These are phyloP conservation scores for Tortrix viridana DNA, from an alignment of 2,888 invertebrate genomes.

Conservation along the genomic window DNA sequence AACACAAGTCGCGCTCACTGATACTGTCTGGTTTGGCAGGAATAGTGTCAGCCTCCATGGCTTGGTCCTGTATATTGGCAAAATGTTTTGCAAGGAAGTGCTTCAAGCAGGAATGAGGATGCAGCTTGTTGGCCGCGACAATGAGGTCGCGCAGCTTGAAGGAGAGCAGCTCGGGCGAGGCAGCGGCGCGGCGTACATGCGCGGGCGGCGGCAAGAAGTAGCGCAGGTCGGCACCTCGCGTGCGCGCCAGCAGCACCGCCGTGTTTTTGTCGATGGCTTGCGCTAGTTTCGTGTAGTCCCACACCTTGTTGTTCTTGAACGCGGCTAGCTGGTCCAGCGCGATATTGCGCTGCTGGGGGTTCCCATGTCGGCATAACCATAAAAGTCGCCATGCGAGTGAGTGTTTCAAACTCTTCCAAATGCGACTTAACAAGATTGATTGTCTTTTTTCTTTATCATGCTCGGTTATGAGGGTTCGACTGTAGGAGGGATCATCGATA, in stretches of 20 bases:
- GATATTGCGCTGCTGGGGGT: conserved; percentile 84
- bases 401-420: conserved; percentile 86
- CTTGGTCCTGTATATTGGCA: conserved; percentile 70
- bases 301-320: conserved; percentile 86
- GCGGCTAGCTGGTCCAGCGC: conserved; percentile 87
- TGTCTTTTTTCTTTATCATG: conserved; percentile 56
- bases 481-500: conserved; percentile 74
- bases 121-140: conserved; percentile 53
- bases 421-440: conserved; percentile 62
- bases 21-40: conserved; percentile 72
- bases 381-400: conserved; percentile 87
- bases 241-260: conserved; percentile 90
- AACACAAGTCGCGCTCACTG: conserved; percentile 69
- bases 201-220: conserved; percentile 90
- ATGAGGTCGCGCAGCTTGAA: conserved; percentile 68
- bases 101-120: conserved; percentile 69
- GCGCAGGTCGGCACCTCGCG: conserved; percentile 86
- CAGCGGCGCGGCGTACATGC: conserved; percentile 70
- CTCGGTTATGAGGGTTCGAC: conserved; percentile 57
- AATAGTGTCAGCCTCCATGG: conserved; percentile 67
- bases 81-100: conserved; percentile 74
- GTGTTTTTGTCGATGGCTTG: conserved; percentile 91
- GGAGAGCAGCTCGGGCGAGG: conserved; percentile 67
- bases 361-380: conserved; percentile 87
- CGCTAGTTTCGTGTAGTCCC: conserved; percentile 90